A percentile compares a stretch with the other conserved stretches of the same genome.
Conservation (phyloP, 1,140 invertebrate species). For the Aphaenogaster floridana region DNA sequence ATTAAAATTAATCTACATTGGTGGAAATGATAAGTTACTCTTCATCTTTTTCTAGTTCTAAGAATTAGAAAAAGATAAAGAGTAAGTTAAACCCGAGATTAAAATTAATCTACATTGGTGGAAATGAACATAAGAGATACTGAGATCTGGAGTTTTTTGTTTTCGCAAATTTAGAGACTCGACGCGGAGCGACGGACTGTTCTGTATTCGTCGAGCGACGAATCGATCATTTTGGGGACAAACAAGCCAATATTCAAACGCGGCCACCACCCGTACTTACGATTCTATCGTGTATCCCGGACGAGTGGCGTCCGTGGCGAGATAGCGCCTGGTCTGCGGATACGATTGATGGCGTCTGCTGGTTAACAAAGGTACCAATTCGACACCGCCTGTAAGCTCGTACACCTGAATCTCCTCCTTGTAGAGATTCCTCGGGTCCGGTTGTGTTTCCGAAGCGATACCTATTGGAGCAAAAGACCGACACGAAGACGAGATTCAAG, state of each 20-base stretch:
- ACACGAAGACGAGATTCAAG: constrained; percentile 34
- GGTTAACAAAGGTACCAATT: constrained; percentile 90
- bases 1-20: too few relatives aligned
- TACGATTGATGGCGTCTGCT: constrained; percentile 83
- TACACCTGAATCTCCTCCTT: constrained; percentile 81
- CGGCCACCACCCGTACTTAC: constrained; percentile 73
- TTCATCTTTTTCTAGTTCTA: too few relatives aligned
- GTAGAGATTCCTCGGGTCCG: constrained; percentile 67
- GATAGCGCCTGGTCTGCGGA: constrained; percentile 77
- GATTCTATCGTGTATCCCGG: constrained; percentile 81
- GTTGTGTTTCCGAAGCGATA: constrained; percentile 53
- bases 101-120: too few relatives aligned
- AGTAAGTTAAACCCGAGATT: too few relatives aligned
- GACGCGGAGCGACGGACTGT: neutral
- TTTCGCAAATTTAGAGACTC: neutral
- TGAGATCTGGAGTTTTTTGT: neutral
- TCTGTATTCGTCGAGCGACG: neutral
- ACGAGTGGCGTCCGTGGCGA: constrained; percentile 88
- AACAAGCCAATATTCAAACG: constrained; percentile 19
- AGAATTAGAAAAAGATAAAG: too few relatives aligned
- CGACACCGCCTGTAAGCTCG: constrained; percentile 88
- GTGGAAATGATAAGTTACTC: too few relatives aligned
- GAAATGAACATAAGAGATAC: neutral
- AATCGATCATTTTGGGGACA: neutral
- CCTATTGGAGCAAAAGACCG: constrained; percentile 57